phyloP scores from a whole-genome alignment of 2,797 vertebrate genomes.

The Falco peregrinus region DNA sequence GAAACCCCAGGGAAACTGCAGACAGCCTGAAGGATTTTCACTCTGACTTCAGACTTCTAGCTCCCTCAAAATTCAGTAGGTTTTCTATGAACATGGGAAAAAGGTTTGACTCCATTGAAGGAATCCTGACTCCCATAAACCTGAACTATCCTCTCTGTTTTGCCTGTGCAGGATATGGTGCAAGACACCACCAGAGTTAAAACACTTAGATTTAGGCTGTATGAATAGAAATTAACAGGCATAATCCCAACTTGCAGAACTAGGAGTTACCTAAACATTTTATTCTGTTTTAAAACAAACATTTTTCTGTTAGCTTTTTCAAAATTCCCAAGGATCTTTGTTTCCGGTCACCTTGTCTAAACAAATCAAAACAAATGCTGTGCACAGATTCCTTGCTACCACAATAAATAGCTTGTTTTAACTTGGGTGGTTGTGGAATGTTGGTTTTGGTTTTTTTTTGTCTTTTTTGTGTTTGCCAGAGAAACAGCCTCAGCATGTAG shows the following conservation, averaged over 20 bases:
- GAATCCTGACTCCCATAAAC: neutral
- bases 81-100: neutral
- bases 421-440: neutral
- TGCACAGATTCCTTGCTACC: neutral
- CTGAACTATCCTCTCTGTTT: neutral
- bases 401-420: slow-evolving; percentile 31
- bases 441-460: neutral
- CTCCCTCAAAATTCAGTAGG: neutral
- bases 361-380: neutral
- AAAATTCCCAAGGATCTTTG: slow-evolving; percentile 12
- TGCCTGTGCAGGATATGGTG: neutral
- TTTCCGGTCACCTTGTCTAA: slow-evolving; percentile 38
- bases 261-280: neutral
- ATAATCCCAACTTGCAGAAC: neutral
- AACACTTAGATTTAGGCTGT: neutral
- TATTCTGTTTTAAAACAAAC: slow-evolving; percentile 11
- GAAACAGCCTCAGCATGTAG: neutral
- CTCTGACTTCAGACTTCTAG: neutral
- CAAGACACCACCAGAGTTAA: neutral
- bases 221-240: neutral
- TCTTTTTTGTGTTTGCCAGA: neutral
- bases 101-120: neutral
- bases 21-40: neutral
- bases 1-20: neutral
- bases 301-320: neutral